A percentile compares a stretch with the other conserved stretches of the same genome.
phyloP scores from a whole-genome alignment of 2,888 invertebrate species.

The Thera britannica region DNA sequence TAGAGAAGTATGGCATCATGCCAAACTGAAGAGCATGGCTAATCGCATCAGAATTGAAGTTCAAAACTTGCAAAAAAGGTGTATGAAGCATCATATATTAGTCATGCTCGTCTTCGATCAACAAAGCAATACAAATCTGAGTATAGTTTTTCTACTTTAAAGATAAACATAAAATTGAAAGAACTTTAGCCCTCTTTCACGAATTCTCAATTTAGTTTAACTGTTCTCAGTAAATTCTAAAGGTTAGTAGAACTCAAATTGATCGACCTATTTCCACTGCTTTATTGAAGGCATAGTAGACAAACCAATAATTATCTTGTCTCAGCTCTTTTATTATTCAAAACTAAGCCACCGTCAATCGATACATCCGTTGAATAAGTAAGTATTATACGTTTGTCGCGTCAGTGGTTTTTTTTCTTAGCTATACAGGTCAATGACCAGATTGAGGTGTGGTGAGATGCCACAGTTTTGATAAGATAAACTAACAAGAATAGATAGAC shows the following conservation, averaged over 20 bases:
- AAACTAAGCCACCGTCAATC: constrained; percentile 45
- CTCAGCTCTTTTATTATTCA: constrained; percentile 51
- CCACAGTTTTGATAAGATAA: neutral
- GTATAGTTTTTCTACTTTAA: neutral
- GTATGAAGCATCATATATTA: too few species aligned
- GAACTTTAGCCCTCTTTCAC: constrained; percentile 7
- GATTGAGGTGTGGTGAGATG: neutral
- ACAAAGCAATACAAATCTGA: too few species aligned
- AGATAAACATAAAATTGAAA: constrained; percentile 14
- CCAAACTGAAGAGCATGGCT: too few species aligned
- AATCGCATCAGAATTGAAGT: too few species aligned
- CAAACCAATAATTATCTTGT: constrained; percentile 34
- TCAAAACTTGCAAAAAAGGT: too few species aligned
- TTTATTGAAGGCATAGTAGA: constrained; percentile 15
- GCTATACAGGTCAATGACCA: neutral
- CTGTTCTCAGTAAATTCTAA: constrained; percentile 10
- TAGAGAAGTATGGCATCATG: too few species aligned
- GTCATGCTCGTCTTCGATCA: too few species aligned
- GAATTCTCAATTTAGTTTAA: constrained; percentile 2
- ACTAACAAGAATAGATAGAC: neutral
- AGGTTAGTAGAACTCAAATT: constrained; percentile 40
- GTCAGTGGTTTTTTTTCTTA: neutral
- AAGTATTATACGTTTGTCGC: neutral
- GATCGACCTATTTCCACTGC: constrained; percentile 48
- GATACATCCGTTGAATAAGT: constrained; percentile 3